Conservation (phyloP, 2,113 vertebrate genomes). For the Entelurus aequoreus region DNA sequence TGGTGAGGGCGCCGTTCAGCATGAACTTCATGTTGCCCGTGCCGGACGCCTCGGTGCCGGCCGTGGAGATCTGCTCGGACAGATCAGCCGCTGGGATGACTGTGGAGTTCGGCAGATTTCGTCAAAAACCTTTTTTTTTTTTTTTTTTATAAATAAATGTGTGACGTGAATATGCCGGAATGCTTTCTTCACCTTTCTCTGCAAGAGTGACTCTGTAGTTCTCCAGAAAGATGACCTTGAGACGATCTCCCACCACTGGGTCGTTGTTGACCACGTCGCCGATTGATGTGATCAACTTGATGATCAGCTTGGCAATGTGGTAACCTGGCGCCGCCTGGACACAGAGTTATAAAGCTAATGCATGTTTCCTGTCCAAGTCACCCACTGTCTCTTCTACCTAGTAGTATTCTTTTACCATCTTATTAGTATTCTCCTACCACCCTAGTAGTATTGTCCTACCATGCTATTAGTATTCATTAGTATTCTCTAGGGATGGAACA, state of each 20-base stretch:
- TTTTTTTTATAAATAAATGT: no score
- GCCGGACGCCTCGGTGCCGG: conserved; percentile 86
- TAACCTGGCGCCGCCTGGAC: conserved; percentile 87
- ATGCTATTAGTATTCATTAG: no score
- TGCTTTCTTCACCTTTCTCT: conserved; percentile 77
- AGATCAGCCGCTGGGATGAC: conserved; percentile 83
- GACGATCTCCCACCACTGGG: conserved; percentile 81
- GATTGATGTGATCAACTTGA: conserved; percentile 84
- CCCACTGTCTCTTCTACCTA: not conserved
- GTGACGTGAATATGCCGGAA: not conserved
- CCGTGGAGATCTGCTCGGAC: conserved; percentile 89
- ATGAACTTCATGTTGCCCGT: conserved; percentile 97
- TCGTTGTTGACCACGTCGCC: conserved; percentile 88
- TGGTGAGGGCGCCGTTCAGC: conserved; percentile 89
- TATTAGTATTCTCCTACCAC: no score
- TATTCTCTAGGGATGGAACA: no score
- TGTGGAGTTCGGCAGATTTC: conserved; percentile 31
- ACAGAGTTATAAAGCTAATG: not conserved
- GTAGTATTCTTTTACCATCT: no score
- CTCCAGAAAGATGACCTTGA: conserved; percentile 89
- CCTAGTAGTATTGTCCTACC: no score
- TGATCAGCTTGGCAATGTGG: conserved; percentile 92
- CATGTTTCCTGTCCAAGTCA: not conserved
- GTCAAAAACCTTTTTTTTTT: not conserved
- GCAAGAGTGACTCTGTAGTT: conserved; percentile 90